Percentiles rank a stretch among this genome's conserved stretches.
phyloP scores from a whole-genome alignment of 2,113 vertebrate genomes.

The Epinephelus moara region DNA sequence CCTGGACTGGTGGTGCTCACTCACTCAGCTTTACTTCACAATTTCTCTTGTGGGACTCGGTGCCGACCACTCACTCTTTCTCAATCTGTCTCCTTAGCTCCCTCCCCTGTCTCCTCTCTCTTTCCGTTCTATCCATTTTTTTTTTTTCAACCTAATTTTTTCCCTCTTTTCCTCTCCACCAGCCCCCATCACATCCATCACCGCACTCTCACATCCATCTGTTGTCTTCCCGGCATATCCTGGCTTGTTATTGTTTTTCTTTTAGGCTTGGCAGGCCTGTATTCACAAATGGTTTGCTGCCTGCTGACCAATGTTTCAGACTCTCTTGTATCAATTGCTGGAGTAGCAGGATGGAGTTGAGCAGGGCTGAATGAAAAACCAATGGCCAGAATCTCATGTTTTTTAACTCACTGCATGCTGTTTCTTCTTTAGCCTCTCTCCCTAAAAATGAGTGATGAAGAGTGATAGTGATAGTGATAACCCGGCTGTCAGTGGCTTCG shows the following conservation, averaged over 20 bases:
- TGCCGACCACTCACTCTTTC: conserved; percentile 68
- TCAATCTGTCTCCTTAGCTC: conserved; percentile 62
- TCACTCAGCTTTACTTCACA: conserved; percentile 95
- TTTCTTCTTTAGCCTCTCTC: conserved; percentile 1
- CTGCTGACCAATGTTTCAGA: conserved; percentile 74
- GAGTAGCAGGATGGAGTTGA: conserved; percentile 39
- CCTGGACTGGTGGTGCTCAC: conserved; percentile 91
- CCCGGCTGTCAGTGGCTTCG: neutral
- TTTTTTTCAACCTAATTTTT: conserved; percentile 66
- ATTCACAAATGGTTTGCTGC: conserved; percentile 75
- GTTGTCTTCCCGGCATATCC: conserved; percentile 60
- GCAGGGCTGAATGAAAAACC: conserved; percentile 45
- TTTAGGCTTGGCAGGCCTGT: conserved; percentile 65
- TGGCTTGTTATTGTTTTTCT: conserved; percentile 76
- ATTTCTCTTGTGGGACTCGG: conserved; percentile 92
- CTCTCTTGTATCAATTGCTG: conserved; percentile 79
- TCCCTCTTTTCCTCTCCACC: conserved; percentile 50
- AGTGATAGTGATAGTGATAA: neutral
- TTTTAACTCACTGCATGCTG: conserved; percentile 37
- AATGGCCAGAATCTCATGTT: conserved; percentile 37
- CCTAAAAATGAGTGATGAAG: conserved; percentile 20
- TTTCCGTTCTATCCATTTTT: conserved; percentile 58
- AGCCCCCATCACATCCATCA: conserved; percentile 72
- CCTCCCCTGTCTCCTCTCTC: conserved; percentile 58
- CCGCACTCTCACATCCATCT: conserved; percentile 61